Percentiles rank a stretch among this genome's conserved stretches.
These are phyloP conservation scores for Zeus faber DNA, from an alignment of 2,113 vertebrate genomes.

Conservation along the genomic window DNA sequence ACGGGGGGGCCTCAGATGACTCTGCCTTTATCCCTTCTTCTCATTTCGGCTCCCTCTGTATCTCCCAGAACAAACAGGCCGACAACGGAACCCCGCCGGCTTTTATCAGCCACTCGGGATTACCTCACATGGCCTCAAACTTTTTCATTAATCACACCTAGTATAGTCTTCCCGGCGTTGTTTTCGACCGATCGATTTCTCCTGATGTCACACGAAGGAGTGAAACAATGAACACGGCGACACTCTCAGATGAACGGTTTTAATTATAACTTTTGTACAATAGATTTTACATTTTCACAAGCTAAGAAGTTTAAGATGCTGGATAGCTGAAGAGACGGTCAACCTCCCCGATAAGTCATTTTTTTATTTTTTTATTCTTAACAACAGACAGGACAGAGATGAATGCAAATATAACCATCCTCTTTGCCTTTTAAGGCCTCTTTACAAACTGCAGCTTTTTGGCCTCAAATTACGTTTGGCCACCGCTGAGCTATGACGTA, in stretches of 20 bases:
- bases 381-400: constrained; percentile 43
- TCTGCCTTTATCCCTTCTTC: not conserved
- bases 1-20: not conserved
- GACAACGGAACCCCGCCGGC: too few relatives aligned
- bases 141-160: too few relatives aligned
- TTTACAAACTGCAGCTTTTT: not conserved
- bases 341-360: constrained; percentile 41
- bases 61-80: too few relatives aligned
- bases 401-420: constrained; percentile 37
- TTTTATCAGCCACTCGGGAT: too few relatives aligned
- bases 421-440: constrained; percentile 11
- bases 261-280: constrained; percentile 74
- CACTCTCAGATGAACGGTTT: constrained; percentile 56
- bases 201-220: not conserved
- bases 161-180: too few relatives aligned
- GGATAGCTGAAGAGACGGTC: constrained; percentile 36
- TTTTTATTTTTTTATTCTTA: constrained; percentile 44
- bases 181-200: too few relatives aligned
- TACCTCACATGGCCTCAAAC: too few relatives aligned
- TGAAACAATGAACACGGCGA: constrained; percentile 12
- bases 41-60: not conserved
- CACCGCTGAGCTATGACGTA: not conserved
- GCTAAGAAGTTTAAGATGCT: constrained; percentile 67
- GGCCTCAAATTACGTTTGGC: not conserved
- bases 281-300: constrained; percentile 79